Evolutionary conservation across 1,140 invertebrate species (phyloP).

Genomic region (Dysdera silvatica): DNA sequence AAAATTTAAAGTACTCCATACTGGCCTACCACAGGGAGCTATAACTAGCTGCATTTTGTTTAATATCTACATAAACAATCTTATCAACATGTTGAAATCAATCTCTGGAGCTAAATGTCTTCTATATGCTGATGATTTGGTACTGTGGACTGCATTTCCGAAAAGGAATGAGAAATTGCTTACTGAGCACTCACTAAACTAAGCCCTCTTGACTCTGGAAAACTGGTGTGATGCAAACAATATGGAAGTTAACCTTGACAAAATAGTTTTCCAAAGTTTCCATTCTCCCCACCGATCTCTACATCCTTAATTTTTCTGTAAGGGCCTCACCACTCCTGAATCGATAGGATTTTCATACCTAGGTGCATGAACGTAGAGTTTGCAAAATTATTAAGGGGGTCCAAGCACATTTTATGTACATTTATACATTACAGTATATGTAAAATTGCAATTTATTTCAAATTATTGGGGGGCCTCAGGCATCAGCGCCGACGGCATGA

Average conservation of each 20-base stretch:
- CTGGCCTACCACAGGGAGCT: constrained; percentile 1
- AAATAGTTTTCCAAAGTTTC: neutral
- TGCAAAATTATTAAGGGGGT: no score
- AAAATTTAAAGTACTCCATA: neutral
- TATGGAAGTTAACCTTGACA: constrained; percentile 4
- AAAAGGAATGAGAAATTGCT: neutral
- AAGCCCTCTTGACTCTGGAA: neutral
- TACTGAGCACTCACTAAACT: neutral
- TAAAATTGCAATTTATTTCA: no score
- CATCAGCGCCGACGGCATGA: no score
- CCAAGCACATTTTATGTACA: no score
- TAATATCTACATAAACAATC: constrained; percentile 15
- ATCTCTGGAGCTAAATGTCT: neutral
- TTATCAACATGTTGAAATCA: neutral
- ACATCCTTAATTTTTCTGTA: neutral
- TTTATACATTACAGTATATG: no score
- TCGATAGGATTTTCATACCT: no score
- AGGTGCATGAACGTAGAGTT: no score
- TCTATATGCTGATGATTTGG: constrained; percentile 13
- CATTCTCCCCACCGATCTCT: neutral
- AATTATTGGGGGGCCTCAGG: no score
- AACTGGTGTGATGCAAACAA: constrained; percentile 6
- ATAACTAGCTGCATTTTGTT: neutral
- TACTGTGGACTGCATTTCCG: neutral
- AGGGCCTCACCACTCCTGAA: no score